Percentiles rank a stretch among this genome's conserved stretches.
phyloP scores from a whole-genome alignment of 2,113 vertebrate species.

The Myotis yumanensis region DNA sequence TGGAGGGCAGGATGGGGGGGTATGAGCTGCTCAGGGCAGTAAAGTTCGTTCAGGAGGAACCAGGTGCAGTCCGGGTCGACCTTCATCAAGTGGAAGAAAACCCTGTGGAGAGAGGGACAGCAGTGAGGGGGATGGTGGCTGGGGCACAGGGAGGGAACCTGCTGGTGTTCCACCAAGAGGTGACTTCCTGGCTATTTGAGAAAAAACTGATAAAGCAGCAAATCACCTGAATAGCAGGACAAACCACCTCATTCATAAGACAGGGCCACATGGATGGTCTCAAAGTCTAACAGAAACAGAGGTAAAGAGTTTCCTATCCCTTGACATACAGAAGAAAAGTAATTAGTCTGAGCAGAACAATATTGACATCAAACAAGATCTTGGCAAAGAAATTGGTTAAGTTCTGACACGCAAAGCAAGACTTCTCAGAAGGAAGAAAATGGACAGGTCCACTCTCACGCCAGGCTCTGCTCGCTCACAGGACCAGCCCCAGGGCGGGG shows the following conservation, averaged over 20 bases:
- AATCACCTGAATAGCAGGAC: neutral
- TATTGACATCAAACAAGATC: neutral
- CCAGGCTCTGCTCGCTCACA: neutral
- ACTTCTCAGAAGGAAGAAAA: constrained; percentile 31
- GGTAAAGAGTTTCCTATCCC: constrained; percentile 1
- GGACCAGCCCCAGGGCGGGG: neutral
- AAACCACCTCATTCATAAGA: neutral
- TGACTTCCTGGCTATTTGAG: neutral
- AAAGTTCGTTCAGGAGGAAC: constrained; percentile 89
- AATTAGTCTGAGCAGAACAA: neutral
- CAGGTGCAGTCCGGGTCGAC: constrained; percentile 91
- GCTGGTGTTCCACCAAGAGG: neutral
- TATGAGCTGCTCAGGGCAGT: constrained; percentile 81
- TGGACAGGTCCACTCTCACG: neutral
- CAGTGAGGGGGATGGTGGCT: neutral
- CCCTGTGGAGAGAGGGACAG: constrained; percentile 79
- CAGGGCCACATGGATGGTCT: neutral
- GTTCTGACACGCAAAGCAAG: neutral
- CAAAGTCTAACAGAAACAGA: neutral
- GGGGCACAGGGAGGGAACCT: neutral
- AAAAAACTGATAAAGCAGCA: neutral
- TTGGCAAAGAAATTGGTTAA: constrained; percentile 32
- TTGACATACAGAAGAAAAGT: neutral
- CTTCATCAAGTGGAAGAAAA: constrained; percentile 90
- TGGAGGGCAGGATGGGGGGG: constrained; percentile 87